Percentiles rank a stretch among this genome's conserved stretches.
Evolutionary conservation across 2,113 vertebrate genomes (phyloP).

Genomic region (Indri indri): DNA sequence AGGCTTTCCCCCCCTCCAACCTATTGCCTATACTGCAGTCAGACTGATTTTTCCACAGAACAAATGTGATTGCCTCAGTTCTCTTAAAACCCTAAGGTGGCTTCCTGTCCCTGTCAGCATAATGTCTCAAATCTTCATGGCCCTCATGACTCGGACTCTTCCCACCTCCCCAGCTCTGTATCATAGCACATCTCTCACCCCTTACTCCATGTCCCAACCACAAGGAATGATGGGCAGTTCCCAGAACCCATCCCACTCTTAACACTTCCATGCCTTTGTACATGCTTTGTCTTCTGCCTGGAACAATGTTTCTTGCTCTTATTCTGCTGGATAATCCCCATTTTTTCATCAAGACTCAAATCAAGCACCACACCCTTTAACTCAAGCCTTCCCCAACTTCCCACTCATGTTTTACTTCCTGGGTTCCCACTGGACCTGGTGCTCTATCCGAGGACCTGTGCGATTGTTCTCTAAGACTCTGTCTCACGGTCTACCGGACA

Average conservation of each 20-base stretch:
- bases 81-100: not conserved
- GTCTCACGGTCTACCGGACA: not conserved
- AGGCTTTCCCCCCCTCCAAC: not conserved
- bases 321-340: not conserved
- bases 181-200: not conserved
- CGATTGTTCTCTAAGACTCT: not conserved
- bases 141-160: not conserved
- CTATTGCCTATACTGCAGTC: not conserved
- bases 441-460: not conserved
- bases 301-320: not conserved
- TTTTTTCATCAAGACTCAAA: not conserved
- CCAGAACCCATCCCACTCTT: not conserved
- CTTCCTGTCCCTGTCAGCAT: not conserved
- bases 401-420: not conserved
- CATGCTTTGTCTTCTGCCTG: not conserved
- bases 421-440: not conserved
- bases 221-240: not conserved
- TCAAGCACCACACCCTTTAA: not conserved
- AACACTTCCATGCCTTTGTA: not conserved
- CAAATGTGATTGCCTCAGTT: not conserved
- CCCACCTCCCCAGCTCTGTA: not conserved
- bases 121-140: not conserved
- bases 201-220: not conserved
- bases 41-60: not conserved
- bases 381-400: not conserved